These are phyloP conservation scores for Rhadinocentrus ornatus DNA, from an alignment of 2,797 vertebrate genomes.

Conservation along the genomic window DNA sequence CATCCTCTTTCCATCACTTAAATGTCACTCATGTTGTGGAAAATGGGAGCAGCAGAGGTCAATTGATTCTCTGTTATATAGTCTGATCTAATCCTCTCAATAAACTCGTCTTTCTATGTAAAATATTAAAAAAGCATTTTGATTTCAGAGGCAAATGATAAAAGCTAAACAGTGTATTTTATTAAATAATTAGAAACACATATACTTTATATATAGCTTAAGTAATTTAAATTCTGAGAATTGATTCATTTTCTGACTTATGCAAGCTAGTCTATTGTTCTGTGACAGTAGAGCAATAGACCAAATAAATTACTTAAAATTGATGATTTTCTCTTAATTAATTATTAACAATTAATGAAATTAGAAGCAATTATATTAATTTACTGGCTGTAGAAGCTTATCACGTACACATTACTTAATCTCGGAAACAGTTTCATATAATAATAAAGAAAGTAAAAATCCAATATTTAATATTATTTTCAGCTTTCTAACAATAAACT, in stretches of 20 bases:
- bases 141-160: too few species aligned
- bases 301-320: neutral
- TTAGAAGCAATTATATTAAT: constrained; percentile 12
- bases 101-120: constrained; percentile 2
- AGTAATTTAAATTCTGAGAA: too few species aligned
- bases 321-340: neutral
- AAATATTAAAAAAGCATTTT: neutral
- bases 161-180: too few species aligned
- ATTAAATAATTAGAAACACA: too few species aligned
- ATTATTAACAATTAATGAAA: constrained; percentile 1
- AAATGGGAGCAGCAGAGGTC: constrained; percentile 49
- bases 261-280: neutral
- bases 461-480: constrained; percentile 1
- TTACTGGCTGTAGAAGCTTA: constrained; percentile 13
- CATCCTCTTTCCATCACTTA: constrained; percentile 6
- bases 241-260: neutral
- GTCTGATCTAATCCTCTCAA: constrained; percentile 23
- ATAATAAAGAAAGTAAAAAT: constrained; percentile 1
- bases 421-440: neutral
- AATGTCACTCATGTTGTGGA: constrained; percentile 20
- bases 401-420: neutral
- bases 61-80: constrained; percentile 50
- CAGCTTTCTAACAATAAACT: constrained; percentile 20
- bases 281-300: too few species aligned
- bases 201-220: too few species aligned